A percentile compares a stretch with the other conserved stretches of the same genome.
Evolutionary conservation across 1,140 invertebrate genomes (phyloP).

Genomic region (Druon quercuslanigerum): DNA sequence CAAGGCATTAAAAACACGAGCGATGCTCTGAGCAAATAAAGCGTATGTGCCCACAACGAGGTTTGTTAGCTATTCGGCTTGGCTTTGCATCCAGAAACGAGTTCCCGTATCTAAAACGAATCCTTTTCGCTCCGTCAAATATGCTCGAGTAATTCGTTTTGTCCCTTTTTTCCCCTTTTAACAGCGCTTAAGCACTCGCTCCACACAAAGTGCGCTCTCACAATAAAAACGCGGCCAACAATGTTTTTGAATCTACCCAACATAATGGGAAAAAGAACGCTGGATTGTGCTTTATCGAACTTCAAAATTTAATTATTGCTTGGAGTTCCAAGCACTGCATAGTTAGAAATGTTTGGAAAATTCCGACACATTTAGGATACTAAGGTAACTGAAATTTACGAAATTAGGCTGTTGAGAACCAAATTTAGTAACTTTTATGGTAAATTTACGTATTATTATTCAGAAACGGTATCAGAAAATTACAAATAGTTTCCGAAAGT

Average conservation of each 20-base stretch:
- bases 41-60: constrained; percentile 52
- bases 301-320: too few species aligned
- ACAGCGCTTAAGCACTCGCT: constrained; percentile 2
- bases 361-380: too few species aligned
- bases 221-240: not conserved
- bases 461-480: too few species aligned
- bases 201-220: not conserved
- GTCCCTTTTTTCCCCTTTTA: constrained; percentile 17
- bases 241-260: not conserved
- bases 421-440: too few species aligned
- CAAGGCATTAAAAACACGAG: constrained; percentile 56
- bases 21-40: constrained; percentile 58
- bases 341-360: too few species aligned
- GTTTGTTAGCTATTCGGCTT: constrained; percentile 60
- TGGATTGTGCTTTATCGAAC: too few species aligned
- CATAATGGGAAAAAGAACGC: not conserved
- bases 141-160: constrained; percentile 26
- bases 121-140: constrained; percentile 47
- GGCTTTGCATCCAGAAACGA: constrained; percentile 56
- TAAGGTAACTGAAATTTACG: too few species aligned
- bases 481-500: too few species aligned
- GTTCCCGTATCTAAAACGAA: constrained; percentile 47
- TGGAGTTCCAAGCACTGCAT: too few species aligned
- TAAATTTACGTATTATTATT: too few species aligned
- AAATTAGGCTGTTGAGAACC: too few species aligned